phyloP scores from a whole-genome alignment of 2,797 vertebrate species.

The Botia almorhae region DNA sequence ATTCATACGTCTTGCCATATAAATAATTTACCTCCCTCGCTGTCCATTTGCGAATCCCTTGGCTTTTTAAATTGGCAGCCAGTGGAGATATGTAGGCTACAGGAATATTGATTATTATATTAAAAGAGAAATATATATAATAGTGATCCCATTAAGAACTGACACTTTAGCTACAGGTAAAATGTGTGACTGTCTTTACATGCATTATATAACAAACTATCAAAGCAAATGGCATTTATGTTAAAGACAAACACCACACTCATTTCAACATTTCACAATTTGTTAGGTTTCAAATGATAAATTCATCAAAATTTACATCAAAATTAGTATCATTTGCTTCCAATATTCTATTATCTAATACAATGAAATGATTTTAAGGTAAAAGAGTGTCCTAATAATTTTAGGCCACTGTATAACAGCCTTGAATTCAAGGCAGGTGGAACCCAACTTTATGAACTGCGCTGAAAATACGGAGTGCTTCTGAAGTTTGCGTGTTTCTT shows the following conservation, averaged over 20 bases:
- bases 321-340: no score
- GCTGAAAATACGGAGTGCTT: not conserved
- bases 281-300: no score
- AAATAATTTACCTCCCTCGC: conserved; percentile 38
- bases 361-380: no score
- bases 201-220: not conserved
- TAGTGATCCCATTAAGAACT: not conserved
- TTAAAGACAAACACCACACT: not conserved
- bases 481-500: not conserved
- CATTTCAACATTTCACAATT: no score
- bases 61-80: not conserved
- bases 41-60: conserved; percentile 27
- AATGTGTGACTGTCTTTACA: not conserved
- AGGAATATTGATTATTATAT: conserved; percentile 5
- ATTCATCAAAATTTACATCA: no score
- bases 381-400: no score
- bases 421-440: not conserved
- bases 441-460: not conserved
- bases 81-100: not conserved
- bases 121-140: conserved; percentile 14
- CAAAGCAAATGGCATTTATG: not conserved
- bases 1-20: conserved; percentile 34
- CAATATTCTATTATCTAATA: no score
- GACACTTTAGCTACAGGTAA: not conserved
- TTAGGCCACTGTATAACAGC: not conserved